Evolutionary conservation across 2,888 invertebrate species (phyloP), one percentile per base, ranked within the genome.

Genomic region (Pterobdella sp.): DNA sequence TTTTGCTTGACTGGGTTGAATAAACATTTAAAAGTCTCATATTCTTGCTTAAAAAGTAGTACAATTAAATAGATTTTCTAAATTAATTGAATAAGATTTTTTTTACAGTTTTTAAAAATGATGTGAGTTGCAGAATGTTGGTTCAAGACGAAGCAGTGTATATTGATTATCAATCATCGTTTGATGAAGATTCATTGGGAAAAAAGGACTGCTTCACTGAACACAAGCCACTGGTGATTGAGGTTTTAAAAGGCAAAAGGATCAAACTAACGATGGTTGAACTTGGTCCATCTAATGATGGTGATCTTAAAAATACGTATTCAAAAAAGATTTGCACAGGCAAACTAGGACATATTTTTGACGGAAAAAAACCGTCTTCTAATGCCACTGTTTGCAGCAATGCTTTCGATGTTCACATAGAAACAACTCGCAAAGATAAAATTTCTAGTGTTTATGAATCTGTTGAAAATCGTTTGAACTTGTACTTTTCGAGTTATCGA

Each of bases 21-120:
- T 29, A 37, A 49, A 35, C 72, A 74, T 29, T 29, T 74, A 42
- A 68, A 72, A 35, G 72, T 68, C 31, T 35, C 52, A 22, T 74
- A 69, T 35, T 64, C 18, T 4, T 74, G 74, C 52, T 42, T 74
- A 2, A 66, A 65, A 72, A 49, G 74, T 74, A 71, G n/a, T 22
- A 56, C 18, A 56, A 56, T n/a, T n/a, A n/a, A n/a, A n/a, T n/a
- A n/a, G n/a, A n/a, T n/a, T n/a, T n/a, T n/a, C n/a, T n/a, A n/a
- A n/a, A n/a, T n/a, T n/a, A n/a, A n/a, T n/a, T n/a, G n/a, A n/a
- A n/a, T n/a, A n/a, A n/a, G n/a, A n/a, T n/a, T n/a, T n/a, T n/a
- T n/a, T n/a, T n/a, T n/a, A n/a, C n/a, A 69, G 69, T 69, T 18
- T 56, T 56, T 26, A 56, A 56, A 26, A 26, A 56, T 22, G n/a